A percentile compares a stretch with the other conserved stretches of the same genome.
Conservation (phyloP, 1,140 invertebrate genomes). For the Pseudomyrmex gracilis region DNA sequence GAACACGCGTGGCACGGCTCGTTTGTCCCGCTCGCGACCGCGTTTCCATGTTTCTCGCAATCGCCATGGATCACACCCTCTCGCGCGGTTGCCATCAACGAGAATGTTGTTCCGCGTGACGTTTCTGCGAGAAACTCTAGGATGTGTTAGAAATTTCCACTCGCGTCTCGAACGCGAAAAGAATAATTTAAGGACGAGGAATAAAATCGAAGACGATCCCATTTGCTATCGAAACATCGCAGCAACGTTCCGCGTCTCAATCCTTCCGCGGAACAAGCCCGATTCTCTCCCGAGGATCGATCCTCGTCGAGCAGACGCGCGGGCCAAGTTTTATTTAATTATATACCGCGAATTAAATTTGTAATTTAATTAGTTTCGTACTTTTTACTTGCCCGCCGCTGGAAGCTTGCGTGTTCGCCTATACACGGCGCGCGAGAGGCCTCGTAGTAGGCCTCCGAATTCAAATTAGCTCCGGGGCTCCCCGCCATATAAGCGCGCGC, state of each 20-base stretch:
- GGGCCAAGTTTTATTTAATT: conserved; percentile 70
- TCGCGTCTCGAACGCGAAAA: too few relatives aligned
- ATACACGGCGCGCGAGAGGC: conserved; percentile 56
- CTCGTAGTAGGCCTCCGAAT: conserved; percentile 61
- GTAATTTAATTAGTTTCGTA: conserved; percentile 75
- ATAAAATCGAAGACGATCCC: too few relatives aligned
- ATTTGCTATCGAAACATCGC: too few relatives aligned
- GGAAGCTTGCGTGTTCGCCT: conserved; percentile 67
- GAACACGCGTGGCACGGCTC: conserved; percentile 76
- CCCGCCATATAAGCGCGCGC: conserved; percentile 33
- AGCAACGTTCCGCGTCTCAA: not conserved
- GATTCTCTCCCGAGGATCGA: conserved; percentile 36
- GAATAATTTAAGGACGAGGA: too few relatives aligned
- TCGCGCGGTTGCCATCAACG: not conserved
- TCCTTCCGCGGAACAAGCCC: not conserved
- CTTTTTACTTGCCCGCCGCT: conserved; percentile 68
- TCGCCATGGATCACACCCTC: conserved; percentile 39
- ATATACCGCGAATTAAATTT: conserved; percentile 72
- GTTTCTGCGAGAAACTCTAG: not conserved
- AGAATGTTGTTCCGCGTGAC: not conserved
- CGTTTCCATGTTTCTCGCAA: conserved; percentile 70
- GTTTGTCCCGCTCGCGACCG: conserved; percentile 74
- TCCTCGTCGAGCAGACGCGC: conserved; percentile 17
- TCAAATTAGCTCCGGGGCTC: conserved; percentile 66
- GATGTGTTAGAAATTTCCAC: not conserved